A percentile compares a stretch with the other conserved stretches of the same genome.
These are phyloP conservation scores for Fragum sueziense DNA, from an alignment of 2,888 invertebrate genomes.

Conservation along the genomic window DNA sequence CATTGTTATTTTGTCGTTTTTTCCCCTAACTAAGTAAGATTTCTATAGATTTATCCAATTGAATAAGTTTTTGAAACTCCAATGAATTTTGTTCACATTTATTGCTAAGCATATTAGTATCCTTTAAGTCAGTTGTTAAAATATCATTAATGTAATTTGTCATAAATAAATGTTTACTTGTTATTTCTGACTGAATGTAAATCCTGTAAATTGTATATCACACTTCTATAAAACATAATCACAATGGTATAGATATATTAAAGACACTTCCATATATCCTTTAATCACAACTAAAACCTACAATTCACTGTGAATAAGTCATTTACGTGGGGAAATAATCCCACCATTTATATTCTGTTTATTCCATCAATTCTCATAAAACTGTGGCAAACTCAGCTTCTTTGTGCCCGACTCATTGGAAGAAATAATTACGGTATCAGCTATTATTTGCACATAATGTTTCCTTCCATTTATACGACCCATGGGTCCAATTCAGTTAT, in stretches of 20 bases:
- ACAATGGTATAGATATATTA: neutral
- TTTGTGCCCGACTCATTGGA: neutral
- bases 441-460: constrained; percentile 11
- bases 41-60: too few relatives aligned
- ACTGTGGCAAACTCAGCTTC: neutral
- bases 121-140: too few relatives aligned
- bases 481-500: neutral
- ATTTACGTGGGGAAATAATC: neutral
- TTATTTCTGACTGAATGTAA: too few relatives aligned
- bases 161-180: too few relatives aligned
- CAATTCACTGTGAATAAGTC: neutral
- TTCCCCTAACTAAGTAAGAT: neutral
- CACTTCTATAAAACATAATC: neutral
- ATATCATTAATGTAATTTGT: too few relatives aligned
- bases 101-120: too few relatives aligned
- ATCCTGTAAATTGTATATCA: neutral
- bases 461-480: constrained; percentile 5
- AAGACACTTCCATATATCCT: neutral
- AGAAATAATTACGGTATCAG: constrained; percentile 3
- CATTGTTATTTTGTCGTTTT: neutral
- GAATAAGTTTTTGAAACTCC: too few relatives aligned
- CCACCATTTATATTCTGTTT: neutral
- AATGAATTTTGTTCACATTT: too few relatives aligned
- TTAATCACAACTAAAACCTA: neutral
- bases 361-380: neutral